Evolutionary conservation across 2,113 vertebrate genomes (phyloP), one percentile per base, ranked within the genome.

Genomic region (Macheiramphus alcinus): DNA sequence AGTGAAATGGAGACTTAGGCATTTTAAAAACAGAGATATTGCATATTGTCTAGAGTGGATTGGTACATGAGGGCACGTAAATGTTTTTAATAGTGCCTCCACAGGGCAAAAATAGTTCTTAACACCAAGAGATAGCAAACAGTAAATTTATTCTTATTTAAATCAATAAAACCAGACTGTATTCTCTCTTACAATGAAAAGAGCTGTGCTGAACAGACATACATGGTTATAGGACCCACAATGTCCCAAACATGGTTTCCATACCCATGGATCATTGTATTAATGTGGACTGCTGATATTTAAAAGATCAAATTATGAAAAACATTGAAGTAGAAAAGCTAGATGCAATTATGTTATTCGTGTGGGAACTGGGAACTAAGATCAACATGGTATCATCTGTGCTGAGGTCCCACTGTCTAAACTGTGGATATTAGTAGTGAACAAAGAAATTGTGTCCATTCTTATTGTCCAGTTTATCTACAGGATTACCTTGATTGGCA

Each of bases 291-390:
- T 90, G 34, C 32, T 76, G 59, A 89, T 89, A 63, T 81, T 86
- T 96, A 93, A 97, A 95, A 91, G 73, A 86, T 93, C 84, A 95
- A 97, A 94, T 88, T 85, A 91, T 52, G 34, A 21, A 88, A 93
- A 67, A 95, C 73, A 20, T 23, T 4, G 29, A 95, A 65, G 22
- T 7, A 86, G 43, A 67, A 93, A 58, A 58, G 23, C 11, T 71
- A 71, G 83, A 88, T 94, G 86, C 50, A 80, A 45, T 66, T 26
- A 85, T 59, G 47, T 19, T 75, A 15, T 59, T 90, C 21, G 27
- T 80, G n/a, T 86, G 70, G 66, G 90, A 96, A 61, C 68, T 20
- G 62, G 42, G 65, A 88, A 96, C 58, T 88, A 95, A 98, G 93
- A 93, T 94, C 66, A 88, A 45, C 47, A 59, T 50, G 40, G 47